Base-by-base conservation (phyloP, 2,888 invertebrate genomes). In the Epistrophe eligans region DNA sequence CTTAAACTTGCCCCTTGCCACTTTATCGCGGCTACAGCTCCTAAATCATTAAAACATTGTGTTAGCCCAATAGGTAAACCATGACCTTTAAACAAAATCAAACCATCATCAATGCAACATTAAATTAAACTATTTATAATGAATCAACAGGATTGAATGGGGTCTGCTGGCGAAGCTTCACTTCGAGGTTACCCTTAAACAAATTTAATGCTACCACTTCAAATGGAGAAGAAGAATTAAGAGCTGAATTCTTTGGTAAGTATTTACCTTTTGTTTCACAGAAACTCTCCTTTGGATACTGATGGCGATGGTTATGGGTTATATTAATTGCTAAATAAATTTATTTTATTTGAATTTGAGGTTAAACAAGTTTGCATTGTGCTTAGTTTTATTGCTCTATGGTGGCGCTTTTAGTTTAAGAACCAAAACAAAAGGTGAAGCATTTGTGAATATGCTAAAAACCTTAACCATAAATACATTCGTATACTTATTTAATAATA, bases 241-340 rank as follows among this genome's bases (percentile, higher is more conserved):
- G 40, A 72, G 52, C 58, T 13, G 15, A 50, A 45, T 45, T 72
- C 50, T 43, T n/a, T 38, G 24, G 28, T 50, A 72, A 72, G 28
- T 17, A 58, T 50, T 52, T 77, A 15, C 50, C 64, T 32, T 66
- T 72, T 50, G 48, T 58, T 58, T 28, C 9, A 2, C n/a, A 24
- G 15, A 60, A 45, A 52, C 17, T 19, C 11, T 45, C 24, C 35
- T 55, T n/a, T 43, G 45, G 45, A n/a, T 32, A 32, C 32, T n/a
- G 24, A 24, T 24, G 24, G 24, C 24, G 24, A 24, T 24, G 32
- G 32, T 28, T 55, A 24, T 24, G 32, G 32, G 55, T 55, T 62
- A 15, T 52, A 76, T 77, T 79, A 82, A 82, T 82, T 82, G 82
- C 73, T 70, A 82, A 85, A 85, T 85, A 85, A 85, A 85, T 81